phyloP scores from a whole-genome alignment of 2,113 vertebrate genomes.

The Podocnemis expansa region DNA sequence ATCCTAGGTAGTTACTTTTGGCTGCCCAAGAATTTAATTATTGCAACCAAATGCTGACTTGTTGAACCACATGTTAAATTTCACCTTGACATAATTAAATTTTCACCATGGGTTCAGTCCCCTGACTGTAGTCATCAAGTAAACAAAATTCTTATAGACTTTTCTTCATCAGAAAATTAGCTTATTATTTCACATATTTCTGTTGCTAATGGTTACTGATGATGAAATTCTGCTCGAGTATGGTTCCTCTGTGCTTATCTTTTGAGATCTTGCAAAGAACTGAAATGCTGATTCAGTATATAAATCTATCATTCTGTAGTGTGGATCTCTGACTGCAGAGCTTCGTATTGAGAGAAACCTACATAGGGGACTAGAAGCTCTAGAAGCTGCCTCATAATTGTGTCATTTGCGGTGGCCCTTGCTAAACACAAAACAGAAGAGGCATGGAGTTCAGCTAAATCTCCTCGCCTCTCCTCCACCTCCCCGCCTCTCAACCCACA shows the following conservation, averaged over 20 bases:
- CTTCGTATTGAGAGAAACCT: not conserved
- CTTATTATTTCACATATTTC: not conserved
- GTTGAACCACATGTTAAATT: not conserved
- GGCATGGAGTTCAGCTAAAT: not conserved
- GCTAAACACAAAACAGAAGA: not conserved
- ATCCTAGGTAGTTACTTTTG: too few species aligned
- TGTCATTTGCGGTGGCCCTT: fast-evolving
- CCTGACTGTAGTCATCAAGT: not conserved
- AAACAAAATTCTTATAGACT: not conserved
- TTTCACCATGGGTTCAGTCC: not conserved
- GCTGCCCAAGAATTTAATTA: not conserved
- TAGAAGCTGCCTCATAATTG: not conserved
- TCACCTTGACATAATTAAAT: not conserved
- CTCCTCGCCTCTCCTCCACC: not conserved
- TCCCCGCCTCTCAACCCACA: fast-evolving
- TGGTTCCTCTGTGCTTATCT: not conserved
- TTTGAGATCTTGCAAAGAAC: not conserved
- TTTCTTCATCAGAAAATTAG: not conserved
- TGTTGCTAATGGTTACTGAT: not conserved
- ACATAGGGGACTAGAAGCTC: not conserved
- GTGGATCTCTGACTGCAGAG: fast-evolving
- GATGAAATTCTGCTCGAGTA: not conserved
- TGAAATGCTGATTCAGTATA: not conserved
- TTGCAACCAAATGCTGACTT: not conserved
- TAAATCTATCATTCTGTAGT: not conserved